Base-by-base conservation (phyloP, 2,113 vertebrate genomes). In the Phasianus colchicus region DNA sequence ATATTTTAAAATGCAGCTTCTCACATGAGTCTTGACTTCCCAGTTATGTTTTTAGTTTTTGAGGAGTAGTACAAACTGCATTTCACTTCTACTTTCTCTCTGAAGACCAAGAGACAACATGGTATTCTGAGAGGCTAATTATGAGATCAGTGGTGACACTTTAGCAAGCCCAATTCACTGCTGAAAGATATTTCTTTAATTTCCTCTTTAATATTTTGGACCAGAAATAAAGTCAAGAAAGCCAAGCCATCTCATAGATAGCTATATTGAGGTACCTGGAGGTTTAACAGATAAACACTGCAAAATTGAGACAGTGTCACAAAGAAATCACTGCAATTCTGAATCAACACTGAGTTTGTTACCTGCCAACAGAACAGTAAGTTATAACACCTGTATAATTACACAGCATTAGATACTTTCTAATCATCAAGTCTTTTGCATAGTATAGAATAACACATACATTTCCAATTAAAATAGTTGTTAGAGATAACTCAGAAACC, bases 121-220 rank as follows among this genome's bases (percentile, higher is more conserved):
- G 20, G 54, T 42, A 45, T 78, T 81, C 76, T 90, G 90, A 95
- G 58, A 32, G 40, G 58, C 70, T 90, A 86, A 92, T 86, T 84
- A 95, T 69, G 73, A 84, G 80, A 93, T 79, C n/a, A 45, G 36
- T 79, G 52, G 36, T 78, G 83, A 90, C 81, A 73, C 52, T 89
- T 87, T 36, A 89, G 70, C 66, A 92, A 89, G 79, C 47, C 36
- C 43, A 76, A 3, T 66, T 89, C 54, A 55, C 61, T 69, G 36
- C 61, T 86, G 48, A 30, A 70, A 90, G 40, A 61, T 29, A 72
- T 3, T 74, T 32, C 40, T 71, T 65, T 76, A 85, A 89, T 87
- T 72, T 32, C 54, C 20, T 70, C 69, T 82, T 60, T 75, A 52
- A 43, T 48, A 85, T 76, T 90, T 90, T 87, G 63, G 40, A 38